phyloP scores from a whole-genome alignment of 1,140 invertebrate genomes.

The Berghia stephanieae region DNA sequence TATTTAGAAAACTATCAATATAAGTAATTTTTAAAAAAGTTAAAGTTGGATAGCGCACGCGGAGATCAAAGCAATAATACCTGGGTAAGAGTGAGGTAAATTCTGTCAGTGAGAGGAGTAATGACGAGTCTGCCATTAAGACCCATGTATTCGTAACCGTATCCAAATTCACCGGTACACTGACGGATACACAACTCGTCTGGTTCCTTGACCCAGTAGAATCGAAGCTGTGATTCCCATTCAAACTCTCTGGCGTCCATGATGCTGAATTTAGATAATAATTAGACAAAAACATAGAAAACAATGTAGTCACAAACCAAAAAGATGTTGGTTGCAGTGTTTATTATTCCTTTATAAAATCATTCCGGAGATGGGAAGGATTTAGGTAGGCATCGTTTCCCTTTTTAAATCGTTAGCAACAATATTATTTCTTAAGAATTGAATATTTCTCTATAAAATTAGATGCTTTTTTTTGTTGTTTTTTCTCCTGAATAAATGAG shows the following conservation, averaged over 20 bases:
- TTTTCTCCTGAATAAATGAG: no score
- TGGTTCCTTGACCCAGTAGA: constrained; percentile 86
- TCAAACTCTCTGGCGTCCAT: constrained; percentile 85
- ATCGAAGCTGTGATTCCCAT: constrained; percentile 91
- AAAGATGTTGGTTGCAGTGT: background rate
- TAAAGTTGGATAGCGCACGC: no score
- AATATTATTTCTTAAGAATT: no score
- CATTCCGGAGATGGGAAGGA: background rate
- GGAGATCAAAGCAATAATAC: no score
- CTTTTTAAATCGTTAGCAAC: no score
- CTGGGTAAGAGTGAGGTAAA: constrained; percentile 89
- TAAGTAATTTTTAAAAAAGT: no score
- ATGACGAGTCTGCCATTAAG: constrained; percentile 88
- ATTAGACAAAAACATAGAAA: background rate
- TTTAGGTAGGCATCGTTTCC: no score
- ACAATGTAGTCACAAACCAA: background rate
- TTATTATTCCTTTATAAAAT: background rate
- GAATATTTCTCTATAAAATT: no score
- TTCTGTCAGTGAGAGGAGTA: constrained; percentile 89
- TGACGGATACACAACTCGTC: constrained; percentile 85
- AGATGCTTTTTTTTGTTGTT: no score
- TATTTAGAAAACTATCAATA: no score
- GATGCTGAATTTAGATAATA: constrained; percentile 71
- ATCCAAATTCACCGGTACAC: constrained; percentile 86
- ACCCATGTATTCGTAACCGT: constrained; percentile 95